phyloP scores from a whole-genome alignment of 2,888 invertebrate species.

The Deladenus siricidicola region DNA sequence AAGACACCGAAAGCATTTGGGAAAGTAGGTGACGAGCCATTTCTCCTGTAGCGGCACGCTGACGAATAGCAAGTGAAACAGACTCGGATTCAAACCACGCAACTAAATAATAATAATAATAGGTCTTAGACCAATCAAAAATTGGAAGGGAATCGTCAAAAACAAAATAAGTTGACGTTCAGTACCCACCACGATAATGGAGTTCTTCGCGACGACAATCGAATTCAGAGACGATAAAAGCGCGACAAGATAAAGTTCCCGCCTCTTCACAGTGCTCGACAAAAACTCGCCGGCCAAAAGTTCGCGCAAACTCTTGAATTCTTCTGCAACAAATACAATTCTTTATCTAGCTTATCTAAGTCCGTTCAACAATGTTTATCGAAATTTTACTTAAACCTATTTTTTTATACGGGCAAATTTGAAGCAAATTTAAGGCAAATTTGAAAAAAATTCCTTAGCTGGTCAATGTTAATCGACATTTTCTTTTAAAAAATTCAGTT shows the following conservation, averaged over 20 bases:
- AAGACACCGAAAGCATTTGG: conserved; percentile 1
- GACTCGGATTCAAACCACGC: conserved; percentile 39
- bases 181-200: conserved; percentile 19
- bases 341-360: no score
- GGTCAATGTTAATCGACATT: no score
- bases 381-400: no score
- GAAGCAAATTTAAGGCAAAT: no score
- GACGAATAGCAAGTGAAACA: conserved; percentile 35
- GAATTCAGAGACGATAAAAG: conserved; percentile 18
- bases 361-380: no score
- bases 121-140: no score
- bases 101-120: conserved; percentile 33
- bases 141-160: no score
- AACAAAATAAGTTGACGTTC: neutral
- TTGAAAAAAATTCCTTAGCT: no score
- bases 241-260: conserved; percentile 9
- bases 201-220: conserved; percentile 18
- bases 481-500: neutral
- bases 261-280: conserved; percentile 1
- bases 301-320: neutral
- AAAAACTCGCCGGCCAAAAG: conserved; percentile 1
- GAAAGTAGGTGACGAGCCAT: conserved; percentile 10
- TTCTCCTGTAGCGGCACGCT: conserved; percentile 17
- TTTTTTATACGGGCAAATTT: no score
- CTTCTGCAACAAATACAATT: neutral